Evolutionary conservation across 2,888 invertebrate genomes (phyloP).

Genomic region (Octonoba sinensis): DNA sequence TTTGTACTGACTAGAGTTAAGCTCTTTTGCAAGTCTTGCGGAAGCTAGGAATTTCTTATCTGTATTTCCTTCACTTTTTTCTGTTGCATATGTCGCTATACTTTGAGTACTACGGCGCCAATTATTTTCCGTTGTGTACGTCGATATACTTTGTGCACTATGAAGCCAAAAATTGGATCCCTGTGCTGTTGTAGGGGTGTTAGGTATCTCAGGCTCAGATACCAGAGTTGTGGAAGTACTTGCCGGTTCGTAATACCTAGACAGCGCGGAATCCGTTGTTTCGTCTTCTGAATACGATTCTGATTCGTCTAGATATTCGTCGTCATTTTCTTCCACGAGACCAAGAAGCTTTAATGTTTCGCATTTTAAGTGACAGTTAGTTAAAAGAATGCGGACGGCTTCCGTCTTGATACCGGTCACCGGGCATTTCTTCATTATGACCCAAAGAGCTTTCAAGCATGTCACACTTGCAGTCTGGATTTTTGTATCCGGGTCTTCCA

Average conservation of each 20-base stretch:
- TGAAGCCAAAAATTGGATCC: no score
- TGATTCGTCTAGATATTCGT: neutral
- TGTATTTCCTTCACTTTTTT: no score
- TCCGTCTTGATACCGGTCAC: neutral
- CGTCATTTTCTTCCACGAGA: neutral
- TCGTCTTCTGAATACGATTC: slow-evolving; percentile 4
- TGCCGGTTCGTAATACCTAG: neutral
- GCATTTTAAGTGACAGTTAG: neutral
- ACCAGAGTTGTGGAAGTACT: no score
- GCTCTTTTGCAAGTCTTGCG: no score
- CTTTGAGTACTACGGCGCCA: no score
- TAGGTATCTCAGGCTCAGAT: no score
- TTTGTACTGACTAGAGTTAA: no score
- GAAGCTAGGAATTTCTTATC: no score
- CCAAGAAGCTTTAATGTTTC: slow-evolving; percentile 14
- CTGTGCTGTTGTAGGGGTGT: no score
- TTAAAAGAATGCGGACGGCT: neutral
- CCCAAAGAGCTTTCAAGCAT: slow-evolving; percentile 11
- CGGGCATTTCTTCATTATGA: slow-evolving; percentile 19
- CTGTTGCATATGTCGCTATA: no score
- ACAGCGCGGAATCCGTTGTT: neutral
- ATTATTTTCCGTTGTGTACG: no score
- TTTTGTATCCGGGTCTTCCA: neutral
- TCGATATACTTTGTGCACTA: no score
- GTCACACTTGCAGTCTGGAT: slow-evolving; percentile 5